Evolutionary conservation across 2,797 vertebrate genomes (phyloP).

Genomic region (Myripristis murdjan): DNA sequence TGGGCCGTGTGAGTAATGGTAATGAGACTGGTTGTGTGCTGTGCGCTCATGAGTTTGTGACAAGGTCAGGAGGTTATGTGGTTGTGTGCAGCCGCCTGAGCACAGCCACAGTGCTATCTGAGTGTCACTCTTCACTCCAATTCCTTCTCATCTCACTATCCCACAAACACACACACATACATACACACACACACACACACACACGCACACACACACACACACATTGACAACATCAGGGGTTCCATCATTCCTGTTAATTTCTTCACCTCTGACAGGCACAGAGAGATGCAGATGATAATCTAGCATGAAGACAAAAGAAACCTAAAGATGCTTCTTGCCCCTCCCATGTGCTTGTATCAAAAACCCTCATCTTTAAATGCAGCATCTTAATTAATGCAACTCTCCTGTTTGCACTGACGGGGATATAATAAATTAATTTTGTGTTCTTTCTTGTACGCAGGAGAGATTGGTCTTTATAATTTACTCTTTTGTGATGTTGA

Average conservation of each 20-base stretch:
- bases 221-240: constrained; percentile 1
- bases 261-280: not conserved
- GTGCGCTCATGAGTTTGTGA: constrained; percentile 54
- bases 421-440: constrained; percentile 38
- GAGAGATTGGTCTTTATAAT: constrained; percentile 27
- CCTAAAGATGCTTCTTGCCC: not conserved
- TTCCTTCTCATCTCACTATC: constrained; percentile 2
- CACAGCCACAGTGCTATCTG: constrained; percentile 19
- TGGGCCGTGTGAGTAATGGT: constrained; percentile 32
- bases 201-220: constrained; percentile 1
- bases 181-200: not conserved
- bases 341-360: constrained; percentile 17
- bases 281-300: constrained; percentile 11
- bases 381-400: constrained; percentile 47
- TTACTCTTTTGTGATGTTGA: not conserved
- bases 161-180: too few species aligned
- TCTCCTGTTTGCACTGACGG: constrained; percentile 48
- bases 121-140: constrained; percentile 23
- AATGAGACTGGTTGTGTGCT: constrained; percentile 57
- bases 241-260: constrained; percentile 5
- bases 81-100: constrained; percentile 36
- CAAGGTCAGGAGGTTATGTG: constrained; percentile 59
- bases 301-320: constrained; percentile 39
- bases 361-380: constrained; percentile 52
- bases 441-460: constrained; percentile 29